Conservation (phyloP, 2,888 invertebrate genomes). For the Sinotaia quadrata region DNA sequence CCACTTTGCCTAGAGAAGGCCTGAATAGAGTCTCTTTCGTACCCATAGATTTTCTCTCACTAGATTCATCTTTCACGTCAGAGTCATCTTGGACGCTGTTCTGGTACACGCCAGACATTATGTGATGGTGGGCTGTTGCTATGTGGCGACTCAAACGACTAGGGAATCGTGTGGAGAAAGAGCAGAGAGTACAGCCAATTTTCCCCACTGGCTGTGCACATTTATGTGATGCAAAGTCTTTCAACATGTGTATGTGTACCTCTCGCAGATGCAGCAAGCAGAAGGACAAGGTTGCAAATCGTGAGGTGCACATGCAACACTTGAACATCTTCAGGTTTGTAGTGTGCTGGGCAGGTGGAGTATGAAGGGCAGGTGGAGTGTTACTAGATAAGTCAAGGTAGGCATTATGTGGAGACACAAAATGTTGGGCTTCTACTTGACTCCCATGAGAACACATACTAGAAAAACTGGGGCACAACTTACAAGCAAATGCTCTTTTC, state of each 20-base stretch:
- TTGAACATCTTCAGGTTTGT: slow-evolving; percentile 51
- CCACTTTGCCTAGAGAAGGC: slow-evolving; percentile 1
- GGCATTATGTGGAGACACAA: slow-evolving; percentile 6
- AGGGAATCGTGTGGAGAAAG: slow-evolving; percentile 56
- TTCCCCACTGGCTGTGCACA: slow-evolving; percentile 46
- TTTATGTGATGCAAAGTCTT: slow-evolving; percentile 49
- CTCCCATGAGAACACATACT: no score
- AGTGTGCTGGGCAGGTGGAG: not conserved
- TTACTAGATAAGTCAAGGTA: not conserved
- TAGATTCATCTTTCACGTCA: not conserved
- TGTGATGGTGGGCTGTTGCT: slow-evolving; percentile 40
- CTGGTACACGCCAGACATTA: not conserved
- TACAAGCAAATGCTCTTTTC: slow-evolving; percentile 58
- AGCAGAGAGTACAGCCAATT: slow-evolving; percentile 54
- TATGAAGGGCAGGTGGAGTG: not conserved
- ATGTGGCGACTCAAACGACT: slow-evolving; percentile 58
- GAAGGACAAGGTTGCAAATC: slow-evolving; percentile 58
- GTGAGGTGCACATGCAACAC: slow-evolving; percentile 65
- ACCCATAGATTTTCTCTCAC: slow-evolving; percentile 7
- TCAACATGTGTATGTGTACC: slow-evolving; percentile 58
- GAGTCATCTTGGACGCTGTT: not conserved
- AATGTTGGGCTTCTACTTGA: slow-evolving; percentile 15
- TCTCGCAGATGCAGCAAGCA: slow-evolving; percentile 64
- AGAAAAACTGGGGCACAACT: slow-evolving; percentile 55
- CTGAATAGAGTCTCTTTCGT: not conserved